These are phyloP conservation scores for Tamias sibiricus DNA, from an alignment of 2,113 vertebrate genomes.

Conservation along the genomic window DNA sequence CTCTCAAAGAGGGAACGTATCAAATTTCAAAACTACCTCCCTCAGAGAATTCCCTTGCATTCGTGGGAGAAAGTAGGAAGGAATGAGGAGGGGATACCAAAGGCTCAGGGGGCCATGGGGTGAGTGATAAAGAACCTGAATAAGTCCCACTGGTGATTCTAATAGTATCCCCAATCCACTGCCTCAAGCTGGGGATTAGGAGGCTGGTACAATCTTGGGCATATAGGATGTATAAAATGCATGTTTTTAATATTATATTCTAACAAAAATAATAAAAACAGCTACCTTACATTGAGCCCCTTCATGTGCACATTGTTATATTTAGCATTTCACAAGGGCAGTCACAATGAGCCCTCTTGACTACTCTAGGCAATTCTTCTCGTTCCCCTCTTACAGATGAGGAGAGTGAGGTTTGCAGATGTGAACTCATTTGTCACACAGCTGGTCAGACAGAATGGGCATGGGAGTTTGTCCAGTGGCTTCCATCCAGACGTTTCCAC, in stretches of 20 bases:
- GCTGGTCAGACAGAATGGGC: background rate
- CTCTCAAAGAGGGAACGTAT: background rate
- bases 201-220: background rate
- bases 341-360: background rate
- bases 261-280: background rate
- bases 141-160: background rate
- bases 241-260: background rate
- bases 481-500: slow-evolving; percentile 1
- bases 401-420: background rate
- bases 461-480: background rate
- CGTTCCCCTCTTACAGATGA: background rate
- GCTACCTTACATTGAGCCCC: background rate
- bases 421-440: background rate
- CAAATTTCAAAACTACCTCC: background rate
- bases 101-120: background rate
- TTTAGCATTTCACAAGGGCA: background rate
- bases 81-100: background rate
- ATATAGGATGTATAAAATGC: background rate
- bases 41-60: background rate
- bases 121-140: background rate
- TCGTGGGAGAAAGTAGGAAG: background rate
- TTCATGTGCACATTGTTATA: background rate
- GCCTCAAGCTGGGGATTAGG: background rate
- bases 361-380: background rate
- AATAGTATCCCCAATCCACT: fast-evolving